A percentile compares a stretch with the other conserved stretches of the same genome.
Conservation (phyloP, 2,888 invertebrate genomes). For the Pocota personata region DNA sequence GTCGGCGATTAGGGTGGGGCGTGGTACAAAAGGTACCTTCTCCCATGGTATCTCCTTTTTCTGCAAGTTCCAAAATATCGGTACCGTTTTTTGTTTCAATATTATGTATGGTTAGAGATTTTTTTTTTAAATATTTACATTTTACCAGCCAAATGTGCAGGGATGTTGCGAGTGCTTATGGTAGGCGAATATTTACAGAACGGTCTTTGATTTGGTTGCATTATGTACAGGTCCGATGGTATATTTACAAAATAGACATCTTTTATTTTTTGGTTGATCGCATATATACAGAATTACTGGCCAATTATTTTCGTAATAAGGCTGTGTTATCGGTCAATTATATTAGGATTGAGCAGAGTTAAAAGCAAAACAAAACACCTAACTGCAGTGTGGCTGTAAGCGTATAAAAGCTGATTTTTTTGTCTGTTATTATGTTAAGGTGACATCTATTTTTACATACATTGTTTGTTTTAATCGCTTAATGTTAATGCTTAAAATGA, state of each 20-base stretch:
- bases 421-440: not conserved
- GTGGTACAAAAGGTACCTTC: conserved; percentile 93
- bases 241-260: conserved; percentile 33
- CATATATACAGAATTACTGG: conserved; percentile 47
- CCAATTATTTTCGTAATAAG: not conserved
- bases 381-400: conserved; percentile 68
- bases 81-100: conserved; percentile 51
- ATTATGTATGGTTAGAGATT: not conserved
- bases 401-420: conserved; percentile 37
- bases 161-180: conserved; percentile 38
- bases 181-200: conserved; percentile 38
- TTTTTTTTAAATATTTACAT: not conserved
- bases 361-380: conserved; percentile 59
- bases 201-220: conserved; percentile 2
- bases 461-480: not conserved
- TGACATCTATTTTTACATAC: not conserved
- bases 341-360: conserved; percentile 37
- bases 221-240: conserved; percentile 24
- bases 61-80: conserved; percentile 80
- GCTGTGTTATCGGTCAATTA: conserved; percentile 8
- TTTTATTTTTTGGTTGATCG: not conserved
- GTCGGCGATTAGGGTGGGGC: conserved; percentile 92
- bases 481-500: conserved; percentile 22
- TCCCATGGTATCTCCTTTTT: conserved; percentile 90
- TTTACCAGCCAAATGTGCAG: conserved; percentile 46